Conservation (phyloP, 2,797 vertebrate genomes). For the Falco cherrug region DNA sequence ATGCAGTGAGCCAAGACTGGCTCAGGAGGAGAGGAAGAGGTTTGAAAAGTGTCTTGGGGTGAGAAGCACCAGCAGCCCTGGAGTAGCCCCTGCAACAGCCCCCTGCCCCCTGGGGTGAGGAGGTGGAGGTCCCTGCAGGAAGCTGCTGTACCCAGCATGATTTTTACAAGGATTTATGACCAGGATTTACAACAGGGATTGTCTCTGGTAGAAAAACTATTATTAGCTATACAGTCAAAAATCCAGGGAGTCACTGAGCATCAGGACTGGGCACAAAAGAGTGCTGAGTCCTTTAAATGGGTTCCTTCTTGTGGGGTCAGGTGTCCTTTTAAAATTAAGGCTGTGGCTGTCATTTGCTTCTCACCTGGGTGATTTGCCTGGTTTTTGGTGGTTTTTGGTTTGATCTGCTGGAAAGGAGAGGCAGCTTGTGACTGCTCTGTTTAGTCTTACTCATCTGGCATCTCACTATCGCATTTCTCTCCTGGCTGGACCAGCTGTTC, state of each 20-base stretch:
- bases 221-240: not conserved
- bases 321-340: not conserved
- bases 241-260: not conserved
- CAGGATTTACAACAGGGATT: not conserved
- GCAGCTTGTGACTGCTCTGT: not conserved
- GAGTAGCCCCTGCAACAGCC: not conserved
- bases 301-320: not conserved
- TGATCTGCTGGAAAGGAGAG: not conserved
- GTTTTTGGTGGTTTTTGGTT: not conserved
- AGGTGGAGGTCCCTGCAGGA: not conserved
- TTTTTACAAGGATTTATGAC: not conserved
- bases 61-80: not conserved
- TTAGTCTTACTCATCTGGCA: slow-evolving; percentile 33
- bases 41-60: not conserved
- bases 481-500: slow-evolving; percentile 31
- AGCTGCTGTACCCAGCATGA: not conserved
- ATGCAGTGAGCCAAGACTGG: not conserved
- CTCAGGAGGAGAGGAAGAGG: not conserved
- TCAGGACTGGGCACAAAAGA: not conserved
- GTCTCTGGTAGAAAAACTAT: not conserved
- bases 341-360: not conserved
- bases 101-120: not conserved
- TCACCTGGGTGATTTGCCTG: not conserved
- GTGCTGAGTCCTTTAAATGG: not conserved
- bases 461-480: not conserved